Evolutionary conservation across 2,113 vertebrate genomes (phyloP).

Genomic region (Rhodinocichla rosea): DNA sequence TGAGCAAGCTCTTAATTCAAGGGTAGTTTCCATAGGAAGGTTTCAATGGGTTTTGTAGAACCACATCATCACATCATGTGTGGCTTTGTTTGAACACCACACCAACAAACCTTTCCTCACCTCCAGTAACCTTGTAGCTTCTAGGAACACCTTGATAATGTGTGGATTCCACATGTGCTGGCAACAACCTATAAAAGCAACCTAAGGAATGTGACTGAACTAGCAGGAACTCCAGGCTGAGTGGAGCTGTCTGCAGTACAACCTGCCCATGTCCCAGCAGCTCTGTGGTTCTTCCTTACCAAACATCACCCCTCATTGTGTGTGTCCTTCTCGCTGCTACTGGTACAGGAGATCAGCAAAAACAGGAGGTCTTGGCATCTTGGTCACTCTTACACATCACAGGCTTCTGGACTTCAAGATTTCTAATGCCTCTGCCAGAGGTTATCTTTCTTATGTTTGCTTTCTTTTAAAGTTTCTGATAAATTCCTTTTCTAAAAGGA

Average conservation of each 20-base stretch:
- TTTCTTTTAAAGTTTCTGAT: not conserved
- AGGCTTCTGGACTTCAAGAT: not conserved
- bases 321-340: not conserved
- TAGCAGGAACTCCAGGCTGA: not conserved
- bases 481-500: not conserved
- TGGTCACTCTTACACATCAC: not conserved
- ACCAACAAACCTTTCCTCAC: not conserved
- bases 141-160: not conserved
- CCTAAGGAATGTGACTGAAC: not conserved
- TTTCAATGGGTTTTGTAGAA: not conserved
- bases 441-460: not conserved
- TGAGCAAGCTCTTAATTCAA: not conserved
- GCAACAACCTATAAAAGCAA: not conserved
- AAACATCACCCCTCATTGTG: not conserved
- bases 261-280: not conserved
- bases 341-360: not conserved
- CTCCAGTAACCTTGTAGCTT: rapidly evolving
- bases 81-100: not conserved
- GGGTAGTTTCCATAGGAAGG: not conserved
- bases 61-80: not conserved
- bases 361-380: not conserved
- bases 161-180: not conserved
- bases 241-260: not conserved
- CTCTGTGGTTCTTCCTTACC: not conserved
- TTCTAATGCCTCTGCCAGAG: not conserved